Percentiles rank a stretch among this genome's conserved stretches.
These are phyloP conservation scores for Tiphia femorata DNA, from an alignment of 2,888 invertebrate species.

Conservation along the genomic window DNA sequence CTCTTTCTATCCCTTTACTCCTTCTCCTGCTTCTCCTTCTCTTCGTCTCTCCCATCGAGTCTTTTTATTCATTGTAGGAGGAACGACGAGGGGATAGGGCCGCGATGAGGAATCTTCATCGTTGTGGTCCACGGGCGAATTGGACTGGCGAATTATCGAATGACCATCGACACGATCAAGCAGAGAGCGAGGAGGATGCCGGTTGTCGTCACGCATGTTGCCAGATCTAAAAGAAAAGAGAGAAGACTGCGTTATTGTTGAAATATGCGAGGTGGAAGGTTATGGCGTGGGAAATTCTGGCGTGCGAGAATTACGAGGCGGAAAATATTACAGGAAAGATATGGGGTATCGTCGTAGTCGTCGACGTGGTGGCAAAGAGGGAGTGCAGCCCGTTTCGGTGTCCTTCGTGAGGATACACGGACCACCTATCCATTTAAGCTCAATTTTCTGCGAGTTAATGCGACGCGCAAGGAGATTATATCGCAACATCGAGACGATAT, in stretches of 20 bases:
- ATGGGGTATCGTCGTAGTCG: too few relatives aligned
- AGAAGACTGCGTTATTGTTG: not conserved
- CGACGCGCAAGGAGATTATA: too few relatives aligned
- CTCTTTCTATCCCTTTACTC: constrained; percentile 5
- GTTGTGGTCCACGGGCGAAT: constrained; percentile 10
- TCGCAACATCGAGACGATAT: too few relatives aligned
- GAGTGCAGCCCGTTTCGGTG: too few relatives aligned
- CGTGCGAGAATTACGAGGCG: too few relatives aligned
- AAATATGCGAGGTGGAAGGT: too few relatives aligned
- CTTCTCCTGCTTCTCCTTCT: constrained; percentile 18
- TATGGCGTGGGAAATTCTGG: too few relatives aligned
- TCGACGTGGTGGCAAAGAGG: too few relatives aligned
- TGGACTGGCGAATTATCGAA: constrained; percentile 58
- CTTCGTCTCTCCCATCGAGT: constrained; percentile 17
- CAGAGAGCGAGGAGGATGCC: constrained; percentile 43
- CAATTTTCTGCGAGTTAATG: too few relatives aligned
- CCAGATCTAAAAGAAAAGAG: constrained; percentile 47
- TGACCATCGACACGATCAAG: constrained; percentile 51
- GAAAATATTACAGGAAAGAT: too few relatives aligned
- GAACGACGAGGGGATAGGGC: constrained; percentile 23
- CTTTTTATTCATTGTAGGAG: not conserved
- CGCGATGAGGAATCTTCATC: constrained; percentile 13
- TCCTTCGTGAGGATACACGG: too few relatives aligned
- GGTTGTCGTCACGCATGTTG: constrained; percentile 43
- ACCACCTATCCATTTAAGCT: too few relatives aligned